phyloP scores from a whole-genome alignment of 2,113 vertebrate species.

The Numida meleagris region DNA sequence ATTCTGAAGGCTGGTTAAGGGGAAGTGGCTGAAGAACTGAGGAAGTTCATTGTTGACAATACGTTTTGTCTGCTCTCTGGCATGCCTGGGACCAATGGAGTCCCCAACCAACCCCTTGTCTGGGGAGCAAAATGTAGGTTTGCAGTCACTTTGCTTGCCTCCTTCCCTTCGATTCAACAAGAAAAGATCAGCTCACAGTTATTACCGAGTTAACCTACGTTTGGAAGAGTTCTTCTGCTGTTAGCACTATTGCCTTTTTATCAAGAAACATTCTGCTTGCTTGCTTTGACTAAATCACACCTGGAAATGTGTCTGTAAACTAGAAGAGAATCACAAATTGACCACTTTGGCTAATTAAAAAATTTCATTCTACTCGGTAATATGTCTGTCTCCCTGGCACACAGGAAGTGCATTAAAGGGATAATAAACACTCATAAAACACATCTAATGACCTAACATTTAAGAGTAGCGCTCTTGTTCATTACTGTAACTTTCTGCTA shows the following conservation, averaged over 20 bases:
- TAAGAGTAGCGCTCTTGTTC: constrained; percentile 26
- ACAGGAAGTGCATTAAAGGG: constrained; percentile 50
- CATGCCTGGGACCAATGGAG: not conserved
- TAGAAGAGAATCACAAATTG: not conserved
- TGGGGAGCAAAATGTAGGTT: not conserved
- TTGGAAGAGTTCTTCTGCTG: not conserved
- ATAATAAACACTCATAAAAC: constrained; percentile 39
- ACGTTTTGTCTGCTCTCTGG: not conserved
- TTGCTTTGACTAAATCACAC: constrained; percentile 1
- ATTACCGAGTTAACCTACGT: not conserved
- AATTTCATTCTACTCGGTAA: constrained; percentile 6
- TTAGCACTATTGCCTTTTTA: not conserved
- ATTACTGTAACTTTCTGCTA: constrained; percentile 57
- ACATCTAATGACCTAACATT: constrained; percentile 36
- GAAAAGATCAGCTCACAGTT: not conserved
- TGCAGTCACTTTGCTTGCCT: not conserved
- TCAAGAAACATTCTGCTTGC: not conserved
- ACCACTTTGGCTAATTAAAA: not conserved
- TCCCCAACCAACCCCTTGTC: not conserved
- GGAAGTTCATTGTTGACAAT: constrained; percentile 47
- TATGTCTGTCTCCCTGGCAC: constrained; percentile 1
- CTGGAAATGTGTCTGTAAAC: not conserved
- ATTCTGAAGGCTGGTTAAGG: not conserved
- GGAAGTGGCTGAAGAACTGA: constrained; percentile 25
- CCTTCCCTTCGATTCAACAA: not conserved